These are phyloP conservation scores for Zoanthus sociatus DNA, from an alignment of 92 coral and sea anemone genomes.

Conservation along the genomic window DNA sequence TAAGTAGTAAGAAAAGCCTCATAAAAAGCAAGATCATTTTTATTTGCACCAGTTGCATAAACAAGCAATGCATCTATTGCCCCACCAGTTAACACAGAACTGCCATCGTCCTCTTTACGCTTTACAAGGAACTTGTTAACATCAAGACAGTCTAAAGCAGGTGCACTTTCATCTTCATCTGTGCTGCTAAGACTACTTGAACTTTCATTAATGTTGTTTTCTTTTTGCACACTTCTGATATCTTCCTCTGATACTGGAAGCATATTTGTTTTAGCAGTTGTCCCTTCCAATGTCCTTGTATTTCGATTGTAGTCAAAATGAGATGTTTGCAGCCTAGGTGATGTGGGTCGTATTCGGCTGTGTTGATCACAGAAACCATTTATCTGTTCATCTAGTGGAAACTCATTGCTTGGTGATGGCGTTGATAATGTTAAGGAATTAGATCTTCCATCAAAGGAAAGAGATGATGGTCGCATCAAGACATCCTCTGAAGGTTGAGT, in stretches of 20 bases:
- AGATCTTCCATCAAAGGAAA: slow-evolving; percentile 29
- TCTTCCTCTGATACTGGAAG: slow-evolving; percentile 78
- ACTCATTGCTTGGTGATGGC: slow-evolving; percentile 40
- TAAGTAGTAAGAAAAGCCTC: slow-evolving; percentile 97
- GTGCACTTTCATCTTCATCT: slow-evolving; percentile 91
- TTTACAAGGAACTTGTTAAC: slow-evolving; percentile 90
- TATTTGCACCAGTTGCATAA: slow-evolving; percentile 90
- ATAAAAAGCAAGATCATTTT: slow-evolving; percentile 88
- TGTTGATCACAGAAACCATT: slow-evolving; percentile 28
- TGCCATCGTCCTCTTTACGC: slow-evolving; percentile 81
- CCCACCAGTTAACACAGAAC: slow-evolving; percentile 87
- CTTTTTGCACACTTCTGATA: slow-evolving; percentile 55
- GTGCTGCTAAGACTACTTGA: slow-evolving; percentile 81
- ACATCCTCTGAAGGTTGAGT: slow-evolving; percentile 91
- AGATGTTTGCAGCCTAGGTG: slow-evolving; percentile 65
- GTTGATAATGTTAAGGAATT: slow-evolving; percentile 23
- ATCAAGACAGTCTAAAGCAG: slow-evolving; percentile 96
- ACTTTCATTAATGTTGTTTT: slow-evolving; percentile 72
- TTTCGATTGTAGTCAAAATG: slow-evolving; percentile 80
- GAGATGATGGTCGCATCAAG: slow-evolving; percentile 87
- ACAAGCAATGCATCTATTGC: slow-evolving; percentile 99
- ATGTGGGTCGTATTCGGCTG: slow-evolving; percentile 49
- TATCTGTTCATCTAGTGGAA: slow-evolving; percentile 37
- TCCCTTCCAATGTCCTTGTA: slow-evolving; percentile 63
- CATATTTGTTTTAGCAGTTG: slow-evolving; percentile 73